Conservation (phyloP, 2,888 invertebrate species). For the Cephalotes varians region DNA sequence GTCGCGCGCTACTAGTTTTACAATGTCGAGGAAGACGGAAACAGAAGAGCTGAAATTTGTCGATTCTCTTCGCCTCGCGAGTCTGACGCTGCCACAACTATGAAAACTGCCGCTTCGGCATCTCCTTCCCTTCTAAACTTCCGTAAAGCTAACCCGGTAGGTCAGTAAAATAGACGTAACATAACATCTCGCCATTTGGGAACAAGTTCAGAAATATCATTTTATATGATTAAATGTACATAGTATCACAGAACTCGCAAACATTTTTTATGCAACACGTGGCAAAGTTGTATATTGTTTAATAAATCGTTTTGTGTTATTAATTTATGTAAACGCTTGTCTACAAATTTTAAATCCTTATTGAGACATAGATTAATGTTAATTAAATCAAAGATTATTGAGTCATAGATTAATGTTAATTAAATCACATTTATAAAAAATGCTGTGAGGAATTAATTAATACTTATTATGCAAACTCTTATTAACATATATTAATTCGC, state of each 20-base stretch:
- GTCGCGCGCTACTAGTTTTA: constrained; percentile 29
- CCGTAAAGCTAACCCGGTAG: constrained; percentile 23
- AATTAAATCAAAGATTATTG: no score
- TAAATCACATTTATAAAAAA: background rate
- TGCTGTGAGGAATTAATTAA: background rate
- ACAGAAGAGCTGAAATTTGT: constrained; percentile 35
- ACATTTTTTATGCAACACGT: background rate
- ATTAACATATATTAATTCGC: background rate
- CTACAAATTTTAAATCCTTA: background rate
- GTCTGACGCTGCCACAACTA: constrained; percentile 20
- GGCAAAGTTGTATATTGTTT: background rate
- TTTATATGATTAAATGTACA: constrained; percentile 16
- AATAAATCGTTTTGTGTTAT: background rate
- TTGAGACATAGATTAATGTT: no score
- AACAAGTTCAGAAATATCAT: constrained; percentile 7
- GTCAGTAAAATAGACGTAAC: background rate
- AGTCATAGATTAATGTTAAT: constrained; percentile 7
- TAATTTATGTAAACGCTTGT: background rate
- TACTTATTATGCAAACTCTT: background rate
- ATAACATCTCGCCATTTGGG: background rate
- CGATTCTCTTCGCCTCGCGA: constrained; percentile 21
- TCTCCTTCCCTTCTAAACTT: constrained; percentile 9
- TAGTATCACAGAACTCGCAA: background rate
- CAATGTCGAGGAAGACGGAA: constrained; percentile 30
- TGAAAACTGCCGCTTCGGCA: constrained; percentile 6